These are phyloP conservation scores for Takifugu bimaculatus DNA, from an alignment of 2,113 vertebrate genomes.

Conservation along the genomic window DNA sequence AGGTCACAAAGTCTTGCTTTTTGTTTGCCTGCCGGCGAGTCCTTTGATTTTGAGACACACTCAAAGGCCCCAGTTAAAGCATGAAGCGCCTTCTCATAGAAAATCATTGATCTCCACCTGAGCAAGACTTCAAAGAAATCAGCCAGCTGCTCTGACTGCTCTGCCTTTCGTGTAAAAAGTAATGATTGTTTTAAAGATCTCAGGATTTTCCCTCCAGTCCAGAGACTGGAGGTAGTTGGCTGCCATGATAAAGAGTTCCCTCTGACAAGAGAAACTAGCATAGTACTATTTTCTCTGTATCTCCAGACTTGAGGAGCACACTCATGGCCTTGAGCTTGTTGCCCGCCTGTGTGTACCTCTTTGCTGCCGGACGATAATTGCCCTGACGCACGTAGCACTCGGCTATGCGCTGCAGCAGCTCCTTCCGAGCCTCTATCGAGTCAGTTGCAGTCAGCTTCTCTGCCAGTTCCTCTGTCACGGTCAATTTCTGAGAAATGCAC, in stretches of 20 bases:
- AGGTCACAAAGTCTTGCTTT: constrained; percentile 77
- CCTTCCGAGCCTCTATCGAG: constrained; percentile 75
- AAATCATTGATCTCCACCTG: constrained; percentile 96
- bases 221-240: constrained; percentile 97
- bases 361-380: constrained; percentile 90
- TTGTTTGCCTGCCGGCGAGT: constrained; percentile 74
- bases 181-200: constrained; percentile 92
- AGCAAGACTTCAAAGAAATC: constrained; percentile 91
- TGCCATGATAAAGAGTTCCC: constrained; percentile 95
- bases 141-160: constrained; percentile 85
- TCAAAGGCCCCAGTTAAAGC: constrained; percentile 89
- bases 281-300: constrained; percentile 96
- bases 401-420: constrained; percentile 86
- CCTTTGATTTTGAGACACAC: constrained; percentile 86
- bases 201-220: constrained; percentile 87
- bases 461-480: constrained; percentile 85
- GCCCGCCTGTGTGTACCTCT: constrained; percentile 94
- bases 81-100: constrained; percentile 91
- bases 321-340: constrained; percentile 94
- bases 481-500: constrained; percentile 88
- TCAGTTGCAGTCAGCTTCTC: constrained; percentile 91
- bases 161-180: constrained; percentile 91
- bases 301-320: constrained; percentile 90
- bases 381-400: constrained; percentile 96
- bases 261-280: constrained; percentile 88